Conservation (phyloP, 2,888 invertebrate species). For the Cepaea hortensis region DNA sequence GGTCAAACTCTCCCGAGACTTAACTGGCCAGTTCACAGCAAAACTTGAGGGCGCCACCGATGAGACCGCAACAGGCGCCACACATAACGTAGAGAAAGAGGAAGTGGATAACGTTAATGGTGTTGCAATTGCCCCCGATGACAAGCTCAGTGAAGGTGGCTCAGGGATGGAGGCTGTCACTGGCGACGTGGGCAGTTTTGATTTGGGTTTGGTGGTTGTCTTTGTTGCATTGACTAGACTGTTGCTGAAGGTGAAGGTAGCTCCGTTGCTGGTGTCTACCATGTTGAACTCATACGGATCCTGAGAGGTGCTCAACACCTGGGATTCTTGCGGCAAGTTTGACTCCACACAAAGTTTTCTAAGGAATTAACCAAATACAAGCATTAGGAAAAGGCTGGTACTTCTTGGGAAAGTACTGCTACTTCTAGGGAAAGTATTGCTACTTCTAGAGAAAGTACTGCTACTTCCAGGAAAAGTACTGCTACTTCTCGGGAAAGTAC, state of each 20-base stretch:
- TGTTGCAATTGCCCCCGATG: constrained; percentile 35
- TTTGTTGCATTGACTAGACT: constrained; percentile 49
- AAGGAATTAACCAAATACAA: constrained; percentile 49
- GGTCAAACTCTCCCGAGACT: constrained; percentile 21
- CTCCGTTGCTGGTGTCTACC: constrained; percentile 55
- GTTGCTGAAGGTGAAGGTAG: constrained; percentile 16
- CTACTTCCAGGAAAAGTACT: too few species aligned
- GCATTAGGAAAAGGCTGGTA: background rate
- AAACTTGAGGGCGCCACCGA: constrained; percentile 28
- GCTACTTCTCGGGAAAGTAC: too few species aligned
- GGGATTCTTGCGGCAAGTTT: constrained; percentile 70
- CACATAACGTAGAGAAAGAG: constrained; percentile 9
- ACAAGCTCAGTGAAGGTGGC: constrained; percentile 36
- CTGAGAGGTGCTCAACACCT: constrained; percentile 62
- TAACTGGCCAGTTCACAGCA: constrained; percentile 38
- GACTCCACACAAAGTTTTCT: constrained; percentile 75
- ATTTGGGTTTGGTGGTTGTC: constrained; percentile 59
- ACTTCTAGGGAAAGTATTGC: too few species aligned
- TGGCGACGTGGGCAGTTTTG: constrained; percentile 56
- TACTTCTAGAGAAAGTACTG: too few species aligned
- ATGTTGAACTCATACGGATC: constrained; percentile 73
- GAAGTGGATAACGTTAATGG: constrained; percentile 32
- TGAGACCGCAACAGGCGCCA: constrained; percentile 25
- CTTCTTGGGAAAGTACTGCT: too few species aligned
- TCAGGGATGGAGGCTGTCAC: constrained; percentile 45